These are phyloP conservation scores for Anastrepha obliqua DNA, from an alignment of 1,140 invertebrate species.

Conservation along the genomic window DNA sequence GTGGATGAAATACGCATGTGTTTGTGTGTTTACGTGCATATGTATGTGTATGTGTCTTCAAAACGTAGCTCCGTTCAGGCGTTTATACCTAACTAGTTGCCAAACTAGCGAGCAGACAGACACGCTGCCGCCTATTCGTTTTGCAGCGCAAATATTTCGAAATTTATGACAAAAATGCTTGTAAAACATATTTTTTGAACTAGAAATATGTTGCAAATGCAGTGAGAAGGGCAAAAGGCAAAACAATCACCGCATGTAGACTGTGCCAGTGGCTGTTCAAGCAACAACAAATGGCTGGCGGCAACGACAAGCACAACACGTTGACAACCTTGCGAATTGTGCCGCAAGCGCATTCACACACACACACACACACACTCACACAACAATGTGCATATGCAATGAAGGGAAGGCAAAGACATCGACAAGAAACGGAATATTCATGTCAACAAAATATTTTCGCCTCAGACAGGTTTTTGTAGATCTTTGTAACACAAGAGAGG, in stretches of 20 bases:
- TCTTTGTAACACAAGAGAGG: not conserved
- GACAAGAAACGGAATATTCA: constrained; percentile 48
- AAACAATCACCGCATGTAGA: not conserved
- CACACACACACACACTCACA: constrained; percentile 15
- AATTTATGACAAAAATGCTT: constrained; percentile 54
- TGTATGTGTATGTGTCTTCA: not conserved
- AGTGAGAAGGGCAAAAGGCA: not conserved
- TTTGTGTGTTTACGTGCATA: not conserved
- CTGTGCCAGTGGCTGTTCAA: not conserved
- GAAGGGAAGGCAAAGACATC: not conserved
- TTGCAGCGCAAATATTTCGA: constrained; percentile 43
- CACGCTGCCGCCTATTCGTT: constrained; percentile 34
- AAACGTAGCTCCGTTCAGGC: not conserved
- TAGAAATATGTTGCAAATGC: constrained; percentile 6
- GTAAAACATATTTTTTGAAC: constrained; percentile 39
- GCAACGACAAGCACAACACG: constrained; percentile 11
- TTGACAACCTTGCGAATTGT: constrained; percentile 17
- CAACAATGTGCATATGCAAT: not conserved
- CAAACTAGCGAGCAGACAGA: constrained; percentile 17
- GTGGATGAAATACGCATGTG: too few relatives aligned
- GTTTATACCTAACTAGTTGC: not conserved
- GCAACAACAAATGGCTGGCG: not conserved
- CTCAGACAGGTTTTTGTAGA: constrained; percentile 30
- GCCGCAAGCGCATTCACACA: not conserved
- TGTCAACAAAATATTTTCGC: constrained; percentile 30